Conservation (phyloP, 2,113 vertebrate genomes). For the Ammodytes dubius region DNA sequence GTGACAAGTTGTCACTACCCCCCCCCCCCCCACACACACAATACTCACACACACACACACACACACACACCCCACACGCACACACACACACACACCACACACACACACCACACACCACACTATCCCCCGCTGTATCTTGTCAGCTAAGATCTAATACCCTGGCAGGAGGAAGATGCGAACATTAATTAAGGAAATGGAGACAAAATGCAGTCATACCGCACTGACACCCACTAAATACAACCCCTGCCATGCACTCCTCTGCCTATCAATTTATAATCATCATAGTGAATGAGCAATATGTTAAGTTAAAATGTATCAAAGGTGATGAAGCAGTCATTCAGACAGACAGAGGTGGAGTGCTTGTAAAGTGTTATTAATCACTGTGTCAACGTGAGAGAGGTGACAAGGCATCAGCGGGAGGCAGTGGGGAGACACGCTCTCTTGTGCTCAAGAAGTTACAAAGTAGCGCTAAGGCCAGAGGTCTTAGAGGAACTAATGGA, state of each 20-base stretch:
- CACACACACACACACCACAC: too few species aligned
- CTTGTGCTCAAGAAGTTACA: slow-evolving; percentile 74
- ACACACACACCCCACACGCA: too few species aligned
- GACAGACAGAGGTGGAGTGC: neutral
- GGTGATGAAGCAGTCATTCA: neutral
- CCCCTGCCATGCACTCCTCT: neutral
- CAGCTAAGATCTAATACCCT: slow-evolving; percentile 2
- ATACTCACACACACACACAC: too few species aligned
- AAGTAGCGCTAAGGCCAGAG: slow-evolving; percentile 77
- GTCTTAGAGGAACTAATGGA: slow-evolving; percentile 77
- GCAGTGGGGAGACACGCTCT: slow-evolving; percentile 48
- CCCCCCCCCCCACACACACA: neutral
- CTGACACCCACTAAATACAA: slow-evolving; percentile 31
- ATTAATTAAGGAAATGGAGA: slow-evolving; percentile 82
- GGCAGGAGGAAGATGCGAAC: slow-evolving; percentile 38
- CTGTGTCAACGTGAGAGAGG: slow-evolving; percentile 20
- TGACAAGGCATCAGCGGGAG: slow-evolving; percentile 5
- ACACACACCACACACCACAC: too few species aligned
- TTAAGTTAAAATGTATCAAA: neutral
- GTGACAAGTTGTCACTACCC: neutral
- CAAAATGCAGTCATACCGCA: slow-evolving; percentile 58
- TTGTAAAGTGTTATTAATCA: slow-evolving; percentile 48
- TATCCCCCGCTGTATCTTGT: neutral
- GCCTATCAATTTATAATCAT: neutral
- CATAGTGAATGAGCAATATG: neutral